These are phyloP conservation scores for Dolomedes plantarius DNA, from an alignment of 2,888 invertebrate genomes.

Conservation along the genomic window DNA sequence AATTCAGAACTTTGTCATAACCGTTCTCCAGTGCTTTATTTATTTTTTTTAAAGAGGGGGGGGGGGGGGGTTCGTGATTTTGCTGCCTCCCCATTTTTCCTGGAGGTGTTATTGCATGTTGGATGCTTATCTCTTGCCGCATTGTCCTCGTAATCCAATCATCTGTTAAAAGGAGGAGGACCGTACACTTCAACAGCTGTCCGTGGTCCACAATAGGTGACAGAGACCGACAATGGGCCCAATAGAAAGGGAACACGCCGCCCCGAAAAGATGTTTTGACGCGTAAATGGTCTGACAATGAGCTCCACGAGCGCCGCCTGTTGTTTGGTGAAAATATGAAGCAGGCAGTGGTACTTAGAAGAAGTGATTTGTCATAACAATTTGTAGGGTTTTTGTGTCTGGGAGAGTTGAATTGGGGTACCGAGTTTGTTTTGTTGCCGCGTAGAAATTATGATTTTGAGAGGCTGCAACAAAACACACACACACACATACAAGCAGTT, in stretches of 20 bases:
- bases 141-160: slow-evolving; percentile 58
- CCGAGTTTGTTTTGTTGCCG: background rate
- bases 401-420: background rate
- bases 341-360: slow-evolving; percentile 5
- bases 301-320: background rate
- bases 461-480: too few species aligned
- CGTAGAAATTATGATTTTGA: background rate
- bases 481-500: too few species aligned
- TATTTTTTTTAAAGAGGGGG: too few species aligned
- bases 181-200: slow-evolving; percentile 44
- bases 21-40: too few species aligned
- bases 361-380: background rate
- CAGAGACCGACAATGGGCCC: slow-evolving; percentile 45
- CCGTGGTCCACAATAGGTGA: slow-evolving; percentile 42
- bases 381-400: background rate
- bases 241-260: slow-evolving; percentile 24
- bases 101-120: background rate
- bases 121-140: background rate
- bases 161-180: slow-evolving; percentile 51
- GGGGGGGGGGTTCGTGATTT: too few species aligned
- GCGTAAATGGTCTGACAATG: slow-evolving; percentile 11
- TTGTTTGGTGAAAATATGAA: slow-evolving; percentile 11
- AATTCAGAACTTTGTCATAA: too few species aligned
- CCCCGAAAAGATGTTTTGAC: slow-evolving; percentile 13
- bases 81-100: background rate